Evolutionary conservation across 2,888 invertebrate genomes (phyloP), one percentile per base, ranked within the genome.

Genomic region (Micropterix aruncella): DNA sequence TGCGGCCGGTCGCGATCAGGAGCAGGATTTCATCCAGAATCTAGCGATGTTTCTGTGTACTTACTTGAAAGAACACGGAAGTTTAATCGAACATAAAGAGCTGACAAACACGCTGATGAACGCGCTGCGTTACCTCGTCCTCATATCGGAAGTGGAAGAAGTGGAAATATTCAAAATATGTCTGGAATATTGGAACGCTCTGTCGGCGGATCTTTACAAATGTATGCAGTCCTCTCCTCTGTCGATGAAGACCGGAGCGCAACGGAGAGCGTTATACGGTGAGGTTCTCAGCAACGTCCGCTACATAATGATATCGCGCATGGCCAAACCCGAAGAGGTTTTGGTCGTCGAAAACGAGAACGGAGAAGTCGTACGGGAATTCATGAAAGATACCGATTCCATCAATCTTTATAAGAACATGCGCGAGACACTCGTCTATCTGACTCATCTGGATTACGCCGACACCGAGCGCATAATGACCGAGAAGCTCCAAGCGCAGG

Each of bases 271-370:
- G 48, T 75, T 89, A 53, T 91, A 90, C 61, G 77, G 82, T 46
- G 82, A 83, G 56, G 83, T 90, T 41, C 66, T 92, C 46, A 86
- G 87, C 48, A 86, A 87, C 69, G 85, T 97, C 37, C 79, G 97
- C 38, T 89, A 89, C 58, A 94, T 95, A 40, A 97, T 99, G 95
- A 99, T 99, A 58, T 93, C 93, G 47, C 80, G 97, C 55, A 99
- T 99, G 99, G 99, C 97, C 15, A 97, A 96, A 63, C 99, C 99
- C 1, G 99, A 99, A 66, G 99, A 99, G 70, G 99, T 99, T 27
- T 75, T 99, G 48, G 95, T 99, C 40, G 97, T 99, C 37, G 99
- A 99, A 67, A 99, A 99, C 71, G 99, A 99, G 62, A 96, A 99
- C 65, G 97, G 97, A 37, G 97, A 99, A 70, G 95, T 99, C 48